A percentile compares a stretch with the other conserved stretches of the same genome.
Conservation (phyloP, 1,140 invertebrate genomes). For the Eurosta solidaginis region DNA sequence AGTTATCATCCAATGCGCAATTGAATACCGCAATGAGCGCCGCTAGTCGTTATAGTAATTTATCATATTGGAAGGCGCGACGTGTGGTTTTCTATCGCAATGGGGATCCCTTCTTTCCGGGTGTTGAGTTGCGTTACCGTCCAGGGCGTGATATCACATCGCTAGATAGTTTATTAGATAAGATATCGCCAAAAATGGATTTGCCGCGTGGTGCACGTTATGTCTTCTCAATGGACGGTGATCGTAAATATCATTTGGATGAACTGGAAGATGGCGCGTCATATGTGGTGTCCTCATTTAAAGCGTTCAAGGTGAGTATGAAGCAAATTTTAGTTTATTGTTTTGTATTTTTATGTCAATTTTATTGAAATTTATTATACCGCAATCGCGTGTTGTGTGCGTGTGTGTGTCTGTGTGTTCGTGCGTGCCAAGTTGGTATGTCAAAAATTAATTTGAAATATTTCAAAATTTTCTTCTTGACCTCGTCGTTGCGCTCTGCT, state of each 20-base stretch:
- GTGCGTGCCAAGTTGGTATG: not conserved
- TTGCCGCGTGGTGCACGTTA: conserved; percentile 83
- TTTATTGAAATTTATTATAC: not conserved
- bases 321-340: not conserved
- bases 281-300: conserved; percentile 89
- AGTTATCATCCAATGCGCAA: conserved; percentile 44
- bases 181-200: conserved; percentile 80
- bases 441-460: not conserved
- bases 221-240: conserved; percentile 89
- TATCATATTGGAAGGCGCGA: conserved; percentile 83
- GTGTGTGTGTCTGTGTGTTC: not conserved
- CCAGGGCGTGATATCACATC: conserved; percentile 85
- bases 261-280: conserved; percentile 88
- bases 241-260: conserved; percentile 79
- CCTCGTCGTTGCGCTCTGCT: not conserved
- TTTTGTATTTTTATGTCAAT: not conserved
- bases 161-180: conserved; percentile 83
- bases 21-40: conserved; percentile 51
- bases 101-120: conserved; percentile 89
- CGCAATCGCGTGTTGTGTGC: not conserved
- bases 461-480: not conserved
- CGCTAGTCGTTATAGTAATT: conserved; percentile 72
- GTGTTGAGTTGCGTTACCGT: conserved; percentile 86
- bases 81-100: conserved; percentile 90
- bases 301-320: conserved; percentile 83